Conservation (phyloP, 2,888 invertebrate species). For the Stictocephala bisonia region DNA sequence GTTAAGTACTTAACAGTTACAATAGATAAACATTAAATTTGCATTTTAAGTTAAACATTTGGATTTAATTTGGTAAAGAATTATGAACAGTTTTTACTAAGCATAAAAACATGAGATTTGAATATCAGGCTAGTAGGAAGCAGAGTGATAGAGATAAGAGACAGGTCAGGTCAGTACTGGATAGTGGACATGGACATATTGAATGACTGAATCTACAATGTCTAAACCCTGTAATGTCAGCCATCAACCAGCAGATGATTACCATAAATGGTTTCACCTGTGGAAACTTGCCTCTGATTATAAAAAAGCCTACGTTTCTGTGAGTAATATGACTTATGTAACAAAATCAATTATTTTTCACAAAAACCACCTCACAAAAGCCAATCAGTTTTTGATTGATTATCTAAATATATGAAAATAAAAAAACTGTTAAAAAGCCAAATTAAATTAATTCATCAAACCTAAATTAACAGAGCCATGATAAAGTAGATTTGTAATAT, state of each 20-base stretch:
- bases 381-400: too few relatives aligned
- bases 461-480: too few relatives aligned
- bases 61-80: background rate
- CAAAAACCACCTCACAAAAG: too few relatives aligned
- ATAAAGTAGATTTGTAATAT: too few relatives aligned
- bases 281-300: conserved; percentile 57
- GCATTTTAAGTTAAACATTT: background rate
- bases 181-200: background rate
- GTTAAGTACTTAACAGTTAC: background rate
- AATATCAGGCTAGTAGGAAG: too few relatives aligned
- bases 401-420: too few relatives aligned
- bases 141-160: background rate
- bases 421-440: too few relatives aligned
- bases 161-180: background rate
- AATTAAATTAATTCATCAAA: too few relatives aligned
- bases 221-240: conserved; percentile 4
- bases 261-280: conserved; percentile 55
- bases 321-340: conserved; percentile 50
- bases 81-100: background rate
- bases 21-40: background rate
- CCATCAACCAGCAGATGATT: conserved; percentile 47
- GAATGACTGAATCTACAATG: background rate
- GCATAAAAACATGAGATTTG: too few relatives aligned
- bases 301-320: conserved; percentile 53
- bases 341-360: background rate